Evolutionary conservation across 2,888 invertebrate genomes (phyloP), one percentile per base, ranked within the genome.

Genomic region (Watsonalla binaria): DNA sequence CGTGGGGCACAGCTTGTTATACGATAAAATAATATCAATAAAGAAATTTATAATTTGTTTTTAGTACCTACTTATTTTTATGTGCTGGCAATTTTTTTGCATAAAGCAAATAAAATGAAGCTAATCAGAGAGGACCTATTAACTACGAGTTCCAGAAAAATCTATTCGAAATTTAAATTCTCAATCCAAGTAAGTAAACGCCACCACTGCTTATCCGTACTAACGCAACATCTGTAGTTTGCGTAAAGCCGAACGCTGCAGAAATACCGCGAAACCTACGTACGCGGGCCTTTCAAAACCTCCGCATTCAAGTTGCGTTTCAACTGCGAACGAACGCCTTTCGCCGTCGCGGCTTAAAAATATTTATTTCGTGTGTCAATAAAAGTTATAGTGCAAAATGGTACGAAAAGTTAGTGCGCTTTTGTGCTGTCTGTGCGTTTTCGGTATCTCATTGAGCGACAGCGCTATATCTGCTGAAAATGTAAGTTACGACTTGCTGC

Each of bases 281-380:
- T 89, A 90, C 89, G 89, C 90, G 90, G 86, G 89, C 88, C 90
- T 89, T 90, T 90, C 90, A 89, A 90, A 86, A 82, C 84, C 77
- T 67, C 68, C 73, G 82, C 87, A 83, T 80, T 80, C 76, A 69
- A 74, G 70, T 75, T 67, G 70, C 69, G 78, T 74, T 74, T 75
- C 82, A 86, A 84, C 74, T 67, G 80, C 77, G 76, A 76, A 72
- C 76, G 75, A 72, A 73, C 75, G 86, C 86, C 84, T 86, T 86
- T 85, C 86, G 86, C 83, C 70, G 82, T 63, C 55, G 35, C 60
- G 64, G 55, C 58, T 66, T 52, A 5, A 60, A 64, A 57, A 58
- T 59, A 61, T 51, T 56, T 54, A 57, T 59, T 39, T 47, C 42
- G 42, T 11, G 42, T 42, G 42, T 42, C 53, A 11, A 11, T 42